A percentile compares a stretch with the other conserved stretches of the same genome.
phyloP scores from a whole-genome alignment of 2,888 invertebrate genomes.

The Drosophila neotestacea region DNA sequence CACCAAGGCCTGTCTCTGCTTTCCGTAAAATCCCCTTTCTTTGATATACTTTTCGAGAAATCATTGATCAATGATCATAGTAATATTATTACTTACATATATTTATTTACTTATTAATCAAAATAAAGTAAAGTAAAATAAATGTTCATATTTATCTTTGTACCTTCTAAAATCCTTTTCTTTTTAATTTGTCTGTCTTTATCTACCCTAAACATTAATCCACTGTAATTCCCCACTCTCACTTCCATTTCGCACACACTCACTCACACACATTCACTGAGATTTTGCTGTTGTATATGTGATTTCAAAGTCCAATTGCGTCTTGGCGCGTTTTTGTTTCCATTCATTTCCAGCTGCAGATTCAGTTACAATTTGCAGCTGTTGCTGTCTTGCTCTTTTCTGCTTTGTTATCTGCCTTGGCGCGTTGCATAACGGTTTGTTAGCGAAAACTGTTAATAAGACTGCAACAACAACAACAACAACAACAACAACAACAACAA shows the following conservation, averaged over 20 bases:
- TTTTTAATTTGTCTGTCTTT: conserved; percentile 1
- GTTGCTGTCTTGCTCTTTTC: conserved; percentile 15
- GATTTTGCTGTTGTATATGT: conserved; percentile 34
- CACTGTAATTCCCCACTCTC: conserved; percentile 7
- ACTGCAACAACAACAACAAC: conserved; percentile 33
- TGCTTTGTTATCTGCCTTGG: conserved; percentile 55
- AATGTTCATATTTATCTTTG: neutral
- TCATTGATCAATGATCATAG: too few relatives aligned
- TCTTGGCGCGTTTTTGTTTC: conserved; percentile 36
- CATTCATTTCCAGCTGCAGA: conserved; percentile 43
- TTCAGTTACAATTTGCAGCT: conserved; percentile 49
- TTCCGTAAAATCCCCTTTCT: too few relatives aligned
- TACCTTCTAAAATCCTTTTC: neutral
- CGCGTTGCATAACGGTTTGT: conserved; percentile 79
- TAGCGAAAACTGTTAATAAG: conserved; percentile 69
- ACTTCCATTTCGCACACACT: neutral
- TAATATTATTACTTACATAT: too few relatives aligned
- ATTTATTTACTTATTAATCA: too few relatives aligned
- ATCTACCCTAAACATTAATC: neutral
- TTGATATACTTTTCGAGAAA: too few relatives aligned
- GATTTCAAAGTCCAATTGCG: conserved; percentile 57
- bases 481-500: conserved; percentile 40
- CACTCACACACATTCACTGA: conserved; percentile 2
- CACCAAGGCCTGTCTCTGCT: too few relatives aligned
- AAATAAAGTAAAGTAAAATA: too few relatives aligned